These are phyloP conservation scores for Lysandra bellargus DNA, from an alignment of 2,888 invertebrate species.

Conservation along the genomic window DNA sequence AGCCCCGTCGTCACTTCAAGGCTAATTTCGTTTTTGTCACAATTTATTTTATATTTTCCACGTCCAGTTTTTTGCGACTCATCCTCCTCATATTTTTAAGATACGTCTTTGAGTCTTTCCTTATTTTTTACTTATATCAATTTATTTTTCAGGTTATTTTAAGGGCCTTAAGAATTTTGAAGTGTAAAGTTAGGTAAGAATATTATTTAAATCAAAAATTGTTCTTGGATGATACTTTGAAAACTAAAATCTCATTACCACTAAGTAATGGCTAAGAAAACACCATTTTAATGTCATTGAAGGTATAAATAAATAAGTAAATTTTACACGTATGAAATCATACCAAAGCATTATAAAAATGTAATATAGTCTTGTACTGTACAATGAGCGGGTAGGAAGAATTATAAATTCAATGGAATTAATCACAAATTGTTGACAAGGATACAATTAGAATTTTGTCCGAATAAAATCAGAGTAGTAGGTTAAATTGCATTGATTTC, in stretches of 20 bases:
- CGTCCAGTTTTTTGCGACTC: constrained; percentile 13
- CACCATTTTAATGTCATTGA: too few relatives aligned
- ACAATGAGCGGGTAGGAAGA: not conserved
- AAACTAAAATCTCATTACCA: too few relatives aligned
- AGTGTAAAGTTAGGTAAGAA: not conserved
- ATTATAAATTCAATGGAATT: constrained; percentile 1
- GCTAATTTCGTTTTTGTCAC: constrained; percentile 31
- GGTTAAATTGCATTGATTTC: too few relatives aligned
- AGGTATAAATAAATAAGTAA: too few relatives aligned
- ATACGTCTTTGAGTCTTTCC: not conserved
- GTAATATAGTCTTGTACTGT: too few relatives aligned
- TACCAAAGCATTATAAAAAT: too few relatives aligned
- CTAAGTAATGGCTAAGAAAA: too few relatives aligned
- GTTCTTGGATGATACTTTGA: too few relatives aligned
- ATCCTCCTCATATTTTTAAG: not conserved
- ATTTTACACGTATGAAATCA: too few relatives aligned
- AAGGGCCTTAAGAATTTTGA: not conserved
- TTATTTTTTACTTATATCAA: not conserved
- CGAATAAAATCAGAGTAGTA: too few relatives aligned
- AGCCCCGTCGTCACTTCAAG: constrained; percentile 29
- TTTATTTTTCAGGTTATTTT: not conserved
- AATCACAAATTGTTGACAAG: too few relatives aligned
- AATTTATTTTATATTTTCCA: constrained; percentile 25
- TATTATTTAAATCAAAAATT: not conserved
- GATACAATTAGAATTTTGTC: too few relatives aligned